phyloP scores from a whole-genome alignment of 2,797 vertebrate species.

The Intellagama lesueurii region DNA sequence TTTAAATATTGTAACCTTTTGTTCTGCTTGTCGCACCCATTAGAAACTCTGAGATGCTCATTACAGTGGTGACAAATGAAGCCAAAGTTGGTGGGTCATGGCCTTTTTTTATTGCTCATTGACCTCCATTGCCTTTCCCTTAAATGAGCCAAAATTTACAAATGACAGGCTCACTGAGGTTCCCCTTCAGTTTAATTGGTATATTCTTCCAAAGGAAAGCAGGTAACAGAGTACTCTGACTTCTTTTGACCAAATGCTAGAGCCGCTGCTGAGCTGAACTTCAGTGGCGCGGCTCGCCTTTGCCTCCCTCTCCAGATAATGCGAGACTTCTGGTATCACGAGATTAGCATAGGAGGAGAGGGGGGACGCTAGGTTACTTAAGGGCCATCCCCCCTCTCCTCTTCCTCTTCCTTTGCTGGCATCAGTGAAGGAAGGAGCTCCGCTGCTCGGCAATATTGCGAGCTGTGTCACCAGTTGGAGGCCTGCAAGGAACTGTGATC shows the following conservation, averaged over 20 bases:
- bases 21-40: background rate
- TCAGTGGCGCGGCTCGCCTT: too few species aligned
- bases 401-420: too few species aligned
- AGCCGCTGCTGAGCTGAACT: too few species aligned
- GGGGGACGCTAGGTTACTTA: too few species aligned
- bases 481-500: too few species aligned
- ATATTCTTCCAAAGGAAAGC: constrained; percentile 20
- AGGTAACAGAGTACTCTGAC: background rate
- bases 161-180: constrained; percentile 12
- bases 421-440: too few species aligned
- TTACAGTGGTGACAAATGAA: constrained; percentile 49
- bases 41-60: constrained; percentile 9
- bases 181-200: constrained; percentile 46
- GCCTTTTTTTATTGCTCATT: constrained; percentile 7
- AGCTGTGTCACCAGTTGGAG: too few species aligned
- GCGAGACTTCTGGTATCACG: too few species aligned
- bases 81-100: background rate
- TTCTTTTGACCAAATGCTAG: background rate
- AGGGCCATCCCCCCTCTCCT: too few species aligned
- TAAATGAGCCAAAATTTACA: constrained; percentile 24
- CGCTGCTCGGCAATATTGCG: too few species aligned
- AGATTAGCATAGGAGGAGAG: too few species aligned
- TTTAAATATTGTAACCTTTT: constrained; percentile 25
- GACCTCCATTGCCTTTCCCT: constrained; percentile 15
- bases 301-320: too few species aligned